A percentile compares a stretch with the other conserved stretches of the same genome.
Conservation (phyloP, 2,888 invertebrate genomes). For the Parnassius orleans region DNA sequence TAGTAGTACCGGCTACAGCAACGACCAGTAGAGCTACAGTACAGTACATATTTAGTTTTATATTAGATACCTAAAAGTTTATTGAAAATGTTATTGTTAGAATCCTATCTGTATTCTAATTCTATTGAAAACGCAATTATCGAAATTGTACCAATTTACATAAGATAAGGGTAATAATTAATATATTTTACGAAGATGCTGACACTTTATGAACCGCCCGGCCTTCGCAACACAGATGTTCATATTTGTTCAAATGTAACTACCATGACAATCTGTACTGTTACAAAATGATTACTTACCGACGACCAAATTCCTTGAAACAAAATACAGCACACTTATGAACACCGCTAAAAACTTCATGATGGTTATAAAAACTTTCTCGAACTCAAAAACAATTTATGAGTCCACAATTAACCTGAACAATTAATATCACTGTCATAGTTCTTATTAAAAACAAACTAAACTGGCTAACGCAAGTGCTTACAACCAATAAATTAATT, state of each 20-base stretch:
- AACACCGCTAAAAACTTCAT: conserved; percentile 47
- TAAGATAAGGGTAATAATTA: conserved; percentile 26
- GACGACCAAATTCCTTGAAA: conserved; percentile 39
- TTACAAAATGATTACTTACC: conserved; percentile 43
- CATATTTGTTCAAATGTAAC: conserved; percentile 43
- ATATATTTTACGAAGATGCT: conserved; percentile 27
- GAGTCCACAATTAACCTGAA: conserved; percentile 3
- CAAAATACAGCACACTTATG: conserved; percentile 44
- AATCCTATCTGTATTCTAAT: conserved; percentile 12
- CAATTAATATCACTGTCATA: conserved; percentile 21
- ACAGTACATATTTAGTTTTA: background rate
- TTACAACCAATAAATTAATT: conserved; percentile 3
- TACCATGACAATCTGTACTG: conserved; percentile 18
- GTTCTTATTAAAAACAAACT: conserved; percentile 7
- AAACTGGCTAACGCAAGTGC: background rate
- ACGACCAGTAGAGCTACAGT: too few species aligned
- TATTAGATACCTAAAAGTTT: conserved; percentile 3
- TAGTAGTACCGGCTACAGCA: too few species aligned
- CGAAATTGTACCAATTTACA: conserved; percentile 18
- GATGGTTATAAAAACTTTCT: conserved; percentile 29
- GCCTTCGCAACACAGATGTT: conserved; percentile 27
- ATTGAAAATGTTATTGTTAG: background rate
- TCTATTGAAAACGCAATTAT: conserved; percentile 6
- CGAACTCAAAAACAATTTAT: conserved; percentile 21
- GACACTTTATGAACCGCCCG: conserved; percentile 28